Percentiles rank a stretch among this genome's conserved stretches.
These are phyloP conservation scores for Triplophysa tibetana DNA, from an alignment of 2,113 vertebrate species.

Conservation along the genomic window DNA sequence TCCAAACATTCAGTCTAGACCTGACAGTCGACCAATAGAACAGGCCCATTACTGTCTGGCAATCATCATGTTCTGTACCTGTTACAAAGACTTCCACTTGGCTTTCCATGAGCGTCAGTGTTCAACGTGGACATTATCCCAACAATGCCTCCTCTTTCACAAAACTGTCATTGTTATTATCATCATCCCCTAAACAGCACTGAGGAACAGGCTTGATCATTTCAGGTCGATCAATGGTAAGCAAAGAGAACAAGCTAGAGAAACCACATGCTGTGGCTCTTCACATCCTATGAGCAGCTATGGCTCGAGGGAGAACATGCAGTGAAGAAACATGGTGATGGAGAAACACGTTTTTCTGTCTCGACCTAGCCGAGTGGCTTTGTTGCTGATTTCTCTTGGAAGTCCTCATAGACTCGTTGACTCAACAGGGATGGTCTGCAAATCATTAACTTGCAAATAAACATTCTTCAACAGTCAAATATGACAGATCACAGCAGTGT, in stretches of 20 bases:
- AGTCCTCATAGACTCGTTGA: not conserved
- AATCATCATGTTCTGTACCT: constrained; percentile 48
- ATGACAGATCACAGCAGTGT: constrained; percentile 9
- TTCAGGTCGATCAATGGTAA: constrained; percentile 37
- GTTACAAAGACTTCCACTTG: constrained; percentile 52
- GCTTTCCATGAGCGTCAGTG: constrained; percentile 39
- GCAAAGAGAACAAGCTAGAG: constrained; percentile 19
- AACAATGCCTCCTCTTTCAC: constrained; percentile 42
- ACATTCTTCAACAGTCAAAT: constrained; percentile 3
- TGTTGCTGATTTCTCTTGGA: not conserved
- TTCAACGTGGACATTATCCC: constrained; percentile 49
- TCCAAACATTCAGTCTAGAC: constrained; percentile 7
- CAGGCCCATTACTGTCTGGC: constrained; percentile 43
- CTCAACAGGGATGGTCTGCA: constrained; percentile 2
- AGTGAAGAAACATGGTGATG: not conserved
- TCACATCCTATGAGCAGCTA: constrained; percentile 20
- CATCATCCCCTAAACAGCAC: constrained; percentile 34
- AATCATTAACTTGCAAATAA: constrained; percentile 46
- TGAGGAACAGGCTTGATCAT: constrained; percentile 25
- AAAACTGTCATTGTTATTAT: constrained; percentile 46
- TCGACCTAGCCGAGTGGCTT: not conserved
- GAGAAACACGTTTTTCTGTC: not conserved
- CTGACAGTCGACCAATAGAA: constrained; percentile 41
- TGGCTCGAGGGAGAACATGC: not conserved
- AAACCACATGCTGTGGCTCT: not conserved